A percentile compares a stretch with the other conserved stretches of the same genome.
Conservation (phyloP, 2,888 invertebrate genomes). For the Dasypolia templi region DNA sequence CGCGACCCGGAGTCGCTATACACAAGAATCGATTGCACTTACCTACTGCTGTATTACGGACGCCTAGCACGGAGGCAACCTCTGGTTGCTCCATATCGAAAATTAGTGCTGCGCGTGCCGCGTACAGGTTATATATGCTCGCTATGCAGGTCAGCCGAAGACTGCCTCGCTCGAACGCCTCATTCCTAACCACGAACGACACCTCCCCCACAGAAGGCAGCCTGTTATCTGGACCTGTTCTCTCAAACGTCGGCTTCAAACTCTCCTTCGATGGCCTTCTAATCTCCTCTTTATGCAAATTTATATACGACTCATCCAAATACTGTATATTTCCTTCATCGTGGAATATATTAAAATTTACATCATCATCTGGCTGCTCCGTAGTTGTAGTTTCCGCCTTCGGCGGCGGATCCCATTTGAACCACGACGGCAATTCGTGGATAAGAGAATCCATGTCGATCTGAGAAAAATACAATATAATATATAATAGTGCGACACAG, state of each 20-base stretch:
- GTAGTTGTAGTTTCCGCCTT: constrained; percentile 86
- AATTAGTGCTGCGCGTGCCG: constrained; percentile 91
- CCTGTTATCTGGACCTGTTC: constrained; percentile 85
- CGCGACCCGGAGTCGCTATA: constrained; percentile 53
- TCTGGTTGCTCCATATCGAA: constrained; percentile 94
- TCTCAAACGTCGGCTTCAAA: constrained; percentile 80
- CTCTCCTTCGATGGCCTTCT: constrained; percentile 84
- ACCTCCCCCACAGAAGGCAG: constrained; percentile 87
- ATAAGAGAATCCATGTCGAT: constrained; percentile 85
- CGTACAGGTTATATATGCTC: constrained; percentile 92
- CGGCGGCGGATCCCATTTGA: constrained; percentile 87
- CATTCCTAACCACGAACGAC: constrained; percentile 91
- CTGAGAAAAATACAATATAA: constrained; percentile 73
- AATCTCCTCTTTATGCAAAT: constrained; percentile 87
- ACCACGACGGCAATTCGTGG: constrained; percentile 85
- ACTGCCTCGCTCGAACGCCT: constrained; percentile 92
- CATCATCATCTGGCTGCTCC: constrained; percentile 83
- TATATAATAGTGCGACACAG: constrained; percentile 52
- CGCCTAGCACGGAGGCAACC: constrained; percentile 94
- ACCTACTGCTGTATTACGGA: constrained; percentile 91
- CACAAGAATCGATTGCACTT: constrained; percentile 75
- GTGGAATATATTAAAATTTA: constrained; percentile 85
- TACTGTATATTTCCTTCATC: constrained; percentile 87
- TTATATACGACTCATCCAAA: constrained; percentile 87
- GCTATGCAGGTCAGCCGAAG: constrained; percentile 92